Evolutionary conservation across 2,888 invertebrate species (phyloP).

Genomic region (Mongoloraphidia duomilia): DNA sequence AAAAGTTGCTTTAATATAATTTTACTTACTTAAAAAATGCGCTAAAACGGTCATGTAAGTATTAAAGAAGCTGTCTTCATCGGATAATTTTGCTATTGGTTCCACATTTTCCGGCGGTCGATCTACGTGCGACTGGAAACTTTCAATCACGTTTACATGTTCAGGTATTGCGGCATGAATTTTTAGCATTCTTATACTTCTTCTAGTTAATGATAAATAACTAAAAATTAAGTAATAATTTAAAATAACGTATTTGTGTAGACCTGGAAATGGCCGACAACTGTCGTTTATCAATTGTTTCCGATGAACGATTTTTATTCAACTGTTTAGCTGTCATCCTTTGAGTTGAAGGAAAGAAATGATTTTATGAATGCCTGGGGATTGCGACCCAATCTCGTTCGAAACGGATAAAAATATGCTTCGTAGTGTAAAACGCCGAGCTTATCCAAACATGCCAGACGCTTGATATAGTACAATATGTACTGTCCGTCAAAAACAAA

Average conservation of each 20-base stretch:
- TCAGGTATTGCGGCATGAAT: slow-evolving; percentile 24
- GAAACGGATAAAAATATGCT: no score
- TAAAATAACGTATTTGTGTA: slow-evolving; percentile 16
- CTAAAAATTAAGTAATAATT: slow-evolving; percentile 17
- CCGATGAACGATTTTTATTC: no score
- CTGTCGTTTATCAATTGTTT: no score
- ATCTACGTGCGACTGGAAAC: slow-evolving; percentile 22
- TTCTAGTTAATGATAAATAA: slow-evolving; percentile 24
- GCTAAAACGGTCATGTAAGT: slow-evolving; percentile 21
- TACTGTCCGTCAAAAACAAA: no score
- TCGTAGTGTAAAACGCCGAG: no score
- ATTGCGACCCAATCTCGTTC: no score
- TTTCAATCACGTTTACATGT: slow-evolving; percentile 26
- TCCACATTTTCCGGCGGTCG: slow-evolving; percentile 15
- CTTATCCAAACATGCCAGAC: no score
- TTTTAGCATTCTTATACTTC: slow-evolving; percentile 28
- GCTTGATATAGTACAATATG: no score
- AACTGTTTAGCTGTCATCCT: no score
- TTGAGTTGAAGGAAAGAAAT: no score
- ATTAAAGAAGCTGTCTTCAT: slow-evolving; percentile 20
- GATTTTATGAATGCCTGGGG: no score
- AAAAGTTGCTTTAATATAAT: slow-evolving; percentile 1
- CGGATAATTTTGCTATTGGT: slow-evolving; percentile 13
- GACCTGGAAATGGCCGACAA: slow-evolving; percentile 31
- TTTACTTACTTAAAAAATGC: slow-evolving; percentile 23